Conservation (phyloP, 1,140 invertebrate genomes). For the Zaprionus camerounensis region DNA sequence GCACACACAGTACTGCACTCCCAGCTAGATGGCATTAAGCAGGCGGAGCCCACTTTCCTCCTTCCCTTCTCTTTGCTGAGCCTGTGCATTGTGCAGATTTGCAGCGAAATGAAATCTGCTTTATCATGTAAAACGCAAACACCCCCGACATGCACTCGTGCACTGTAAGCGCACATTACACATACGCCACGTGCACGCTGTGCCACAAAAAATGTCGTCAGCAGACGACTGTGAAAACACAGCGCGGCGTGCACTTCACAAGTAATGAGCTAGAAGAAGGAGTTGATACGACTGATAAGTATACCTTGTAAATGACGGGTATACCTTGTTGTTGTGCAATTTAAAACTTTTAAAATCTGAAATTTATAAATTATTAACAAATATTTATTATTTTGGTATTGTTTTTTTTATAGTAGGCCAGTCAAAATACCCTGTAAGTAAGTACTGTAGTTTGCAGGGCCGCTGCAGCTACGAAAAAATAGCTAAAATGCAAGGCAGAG, state of each 20-base stretch:
- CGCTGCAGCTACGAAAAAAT: not conserved
- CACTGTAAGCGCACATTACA: slow-evolving; percentile 27
- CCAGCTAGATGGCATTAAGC: slow-evolving; percentile 30
- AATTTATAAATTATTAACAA: not conserved
- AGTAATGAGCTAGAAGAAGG: slow-evolving; percentile 1
- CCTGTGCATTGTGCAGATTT: slow-evolving; percentile 31
- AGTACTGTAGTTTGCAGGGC: not conserved
- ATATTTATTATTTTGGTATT: not conserved
- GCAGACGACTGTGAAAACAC: slow-evolving; percentile 22
- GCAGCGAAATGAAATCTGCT: slow-evolving; percentile 39
- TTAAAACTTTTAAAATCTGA: not conserved
- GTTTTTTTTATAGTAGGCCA: not conserved
- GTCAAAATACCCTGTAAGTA: not conserved
- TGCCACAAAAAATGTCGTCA: slow-evolving; percentile 35
- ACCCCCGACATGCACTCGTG: slow-evolving; percentile 20
- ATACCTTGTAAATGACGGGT: slow-evolving; percentile 16
- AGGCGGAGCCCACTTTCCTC: not conserved
- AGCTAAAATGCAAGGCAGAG: not conserved
- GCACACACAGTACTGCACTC: slow-evolving; percentile 14
- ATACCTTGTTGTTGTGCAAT: no score
- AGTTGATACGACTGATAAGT: not conserved
- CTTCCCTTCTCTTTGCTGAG: not conserved
- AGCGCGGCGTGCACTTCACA: slow-evolving; percentile 11
- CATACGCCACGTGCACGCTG: slow-evolving; percentile 57
- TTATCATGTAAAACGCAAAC: slow-evolving; percentile 50